These are phyloP conservation scores for Pseudachorutes palmiensis DNA, from an alignment of 1,140 invertebrate genomes.

Conservation along the genomic window DNA sequence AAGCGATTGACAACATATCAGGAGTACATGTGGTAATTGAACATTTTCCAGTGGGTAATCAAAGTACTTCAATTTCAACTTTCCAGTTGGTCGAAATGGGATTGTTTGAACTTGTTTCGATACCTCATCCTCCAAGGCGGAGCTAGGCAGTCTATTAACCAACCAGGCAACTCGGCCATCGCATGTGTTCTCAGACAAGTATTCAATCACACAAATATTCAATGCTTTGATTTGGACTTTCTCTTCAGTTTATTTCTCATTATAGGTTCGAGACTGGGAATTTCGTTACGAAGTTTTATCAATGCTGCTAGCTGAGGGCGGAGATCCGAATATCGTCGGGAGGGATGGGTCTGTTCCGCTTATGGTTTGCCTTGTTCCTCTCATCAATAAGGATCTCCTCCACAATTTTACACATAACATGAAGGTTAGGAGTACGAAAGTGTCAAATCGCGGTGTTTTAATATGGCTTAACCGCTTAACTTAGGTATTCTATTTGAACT, in stretches of 20 bases:
- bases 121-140: conserved; percentile 54
- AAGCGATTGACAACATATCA: conserved; percentile 55
- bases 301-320: conserved; percentile 59
- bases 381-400: conserved; percentile 65
- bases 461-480: conserved; percentile 3
- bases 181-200: conserved; percentile 63
- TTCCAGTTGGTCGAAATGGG: conserved; percentile 41
- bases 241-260: no score
- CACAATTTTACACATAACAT: conserved; percentile 65
- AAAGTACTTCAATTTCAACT: neutral
- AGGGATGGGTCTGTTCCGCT: conserved; percentile 39
- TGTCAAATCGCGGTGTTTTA: neutral
- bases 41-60: neutral
- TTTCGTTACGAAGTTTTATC: conserved; percentile 62
- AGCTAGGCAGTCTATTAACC: conserved; percentile 59
- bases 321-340: conserved; percentile 56
- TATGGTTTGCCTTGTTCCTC: conserved; percentile 63
- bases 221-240: no score
- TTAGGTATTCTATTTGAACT: conserved; percentile 64
- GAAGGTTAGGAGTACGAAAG: no score
- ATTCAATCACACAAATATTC: neutral
- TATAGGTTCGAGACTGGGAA: conserved; percentile 56
- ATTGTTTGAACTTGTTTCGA: conserved; percentile 57
- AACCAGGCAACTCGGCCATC: conserved; percentile 59
- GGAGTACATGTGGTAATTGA: conserved; percentile 30